Evolutionary conservation across 2,113 vertebrate genomes (phyloP).

Genomic region (Tapirus terrestris): DNA sequence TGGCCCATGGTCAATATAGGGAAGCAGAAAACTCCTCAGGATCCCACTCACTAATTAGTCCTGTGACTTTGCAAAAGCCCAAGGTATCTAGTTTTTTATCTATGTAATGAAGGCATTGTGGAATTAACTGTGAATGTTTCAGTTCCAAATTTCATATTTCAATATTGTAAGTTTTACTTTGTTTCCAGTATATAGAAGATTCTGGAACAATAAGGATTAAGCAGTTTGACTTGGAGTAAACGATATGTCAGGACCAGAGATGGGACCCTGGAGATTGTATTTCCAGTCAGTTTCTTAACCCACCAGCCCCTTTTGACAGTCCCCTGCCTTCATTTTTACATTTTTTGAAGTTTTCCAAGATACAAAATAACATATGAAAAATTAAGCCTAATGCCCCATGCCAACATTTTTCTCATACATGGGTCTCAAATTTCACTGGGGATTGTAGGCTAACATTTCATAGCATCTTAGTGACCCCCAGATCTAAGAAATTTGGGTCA

Average conservation of each 20-base stretch:
- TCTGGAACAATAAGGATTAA: background rate
- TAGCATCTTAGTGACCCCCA: background rate
- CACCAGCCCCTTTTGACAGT: background rate
- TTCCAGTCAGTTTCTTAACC: background rate
- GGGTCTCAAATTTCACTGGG: background rate
- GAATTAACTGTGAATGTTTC: background rate
- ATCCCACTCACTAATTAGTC: background rate
- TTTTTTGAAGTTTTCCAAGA: constrained; percentile 4
- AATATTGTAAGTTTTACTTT: background rate
- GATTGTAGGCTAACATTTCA: background rate
- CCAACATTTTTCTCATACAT: background rate
- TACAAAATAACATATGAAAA: background rate
- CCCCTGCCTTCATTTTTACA: background rate
- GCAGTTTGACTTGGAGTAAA: background rate
- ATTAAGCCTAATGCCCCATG: background rate
- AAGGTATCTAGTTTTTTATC: background rate
- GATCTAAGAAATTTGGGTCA: background rate
- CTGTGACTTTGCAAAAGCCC: background rate
- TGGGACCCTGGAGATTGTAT: background rate
- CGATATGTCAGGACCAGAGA: background rate
- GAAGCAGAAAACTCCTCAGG: background rate
- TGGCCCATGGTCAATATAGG: rapidly evolving
- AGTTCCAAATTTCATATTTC: background rate
- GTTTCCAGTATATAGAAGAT: background rate
- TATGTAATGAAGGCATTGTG: background rate